Percentiles rank a stretch among this genome's conserved stretches.
Evolutionary conservation across 2,113 vertebrate genomes (phyloP).

Genomic region (Poeciliopsis turrubarensis): DNA sequence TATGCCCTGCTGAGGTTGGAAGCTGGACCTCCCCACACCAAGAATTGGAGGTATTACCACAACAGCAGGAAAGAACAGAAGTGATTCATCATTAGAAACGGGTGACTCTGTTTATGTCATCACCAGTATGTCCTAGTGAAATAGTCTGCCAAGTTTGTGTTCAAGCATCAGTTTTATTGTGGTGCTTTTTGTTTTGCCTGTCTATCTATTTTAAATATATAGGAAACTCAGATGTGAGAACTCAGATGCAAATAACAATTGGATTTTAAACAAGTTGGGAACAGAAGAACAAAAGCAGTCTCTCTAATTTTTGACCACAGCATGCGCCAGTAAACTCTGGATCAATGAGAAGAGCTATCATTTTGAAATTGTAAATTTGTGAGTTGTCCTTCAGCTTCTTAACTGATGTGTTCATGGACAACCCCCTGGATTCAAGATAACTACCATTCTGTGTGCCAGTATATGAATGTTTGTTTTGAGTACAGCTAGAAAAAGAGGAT

Average conservation of each 20-base stretch:
- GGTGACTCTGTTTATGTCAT: too few species aligned
- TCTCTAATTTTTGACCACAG: too few species aligned
- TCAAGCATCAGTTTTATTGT: background rate
- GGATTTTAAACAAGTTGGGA: background rate
- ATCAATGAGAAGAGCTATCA: too few species aligned
- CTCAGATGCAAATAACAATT: background rate
- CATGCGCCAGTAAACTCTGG: too few species aligned
- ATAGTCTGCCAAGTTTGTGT: background rate
- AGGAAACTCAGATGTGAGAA: background rate
- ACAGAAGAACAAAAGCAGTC: too few species aligned
- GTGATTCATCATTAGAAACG: background rate
- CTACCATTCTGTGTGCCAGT: background rate
- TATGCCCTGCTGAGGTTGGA: constrained; percentile 92
- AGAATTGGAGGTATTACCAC: constrained; percentile 92
- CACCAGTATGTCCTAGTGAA: background rate
- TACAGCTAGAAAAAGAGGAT: too few species aligned
- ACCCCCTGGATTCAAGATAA: background rate
- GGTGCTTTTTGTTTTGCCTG: background rate
- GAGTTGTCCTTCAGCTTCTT: too few species aligned
- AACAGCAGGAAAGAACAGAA: background rate
- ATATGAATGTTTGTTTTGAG: background rate
- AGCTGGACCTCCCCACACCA: constrained; percentile 95
- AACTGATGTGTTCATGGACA: background rate
- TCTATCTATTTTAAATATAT: background rate
- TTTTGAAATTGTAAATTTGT: too few species aligned